These are phyloP conservation scores for Agelaius tricolor DNA, from an alignment of 2,113 vertebrate genomes.

Conservation along the genomic window DNA sequence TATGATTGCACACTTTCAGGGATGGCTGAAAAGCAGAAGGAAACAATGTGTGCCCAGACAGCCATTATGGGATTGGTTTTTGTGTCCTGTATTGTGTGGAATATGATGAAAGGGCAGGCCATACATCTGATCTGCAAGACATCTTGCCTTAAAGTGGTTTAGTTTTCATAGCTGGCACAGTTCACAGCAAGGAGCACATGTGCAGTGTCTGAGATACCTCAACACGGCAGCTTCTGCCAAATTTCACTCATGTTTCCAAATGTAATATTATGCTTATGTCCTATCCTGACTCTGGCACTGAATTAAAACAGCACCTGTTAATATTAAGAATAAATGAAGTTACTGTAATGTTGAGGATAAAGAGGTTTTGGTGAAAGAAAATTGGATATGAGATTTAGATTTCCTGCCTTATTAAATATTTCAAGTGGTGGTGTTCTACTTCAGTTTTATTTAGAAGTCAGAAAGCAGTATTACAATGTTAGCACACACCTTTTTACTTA, in stretches of 20 bases:
- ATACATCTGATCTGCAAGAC: background rate
- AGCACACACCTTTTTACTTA: background rate
- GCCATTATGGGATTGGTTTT: background rate
- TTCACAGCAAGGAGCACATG: conserved; percentile 15
- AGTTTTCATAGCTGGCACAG: conserved; percentile 30
- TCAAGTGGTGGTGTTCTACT: background rate
- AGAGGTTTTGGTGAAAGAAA: conserved; percentile 59
- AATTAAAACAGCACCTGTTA: conserved; percentile 57
- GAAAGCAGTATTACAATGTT: background rate
- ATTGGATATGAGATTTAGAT: background rate
- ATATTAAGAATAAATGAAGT: conserved; percentile 51
- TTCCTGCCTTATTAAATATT: conserved; percentile 36
- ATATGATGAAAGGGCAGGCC: background rate
- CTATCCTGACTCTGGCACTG: conserved; percentile 23
- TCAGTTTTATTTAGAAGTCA: conserved; percentile 14
- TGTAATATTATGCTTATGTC: conserved; percentile 66
- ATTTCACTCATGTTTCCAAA: conserved; percentile 63
- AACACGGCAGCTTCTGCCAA: conserved; percentile 28
- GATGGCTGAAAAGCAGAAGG: background rate
- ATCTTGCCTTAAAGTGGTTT: conserved; percentile 27
- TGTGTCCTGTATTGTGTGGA: background rate
- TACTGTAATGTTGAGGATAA: conserved; percentile 46
- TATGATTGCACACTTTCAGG: background rate
- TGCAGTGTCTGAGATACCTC: conserved; percentile 39
- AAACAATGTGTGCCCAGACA: background rate